A percentile compares a stretch with the other conserved stretches of the same genome.
phyloP scores from a whole-genome alignment of 2,113 vertebrate genomes.

The Procavia capensis region DNA sequence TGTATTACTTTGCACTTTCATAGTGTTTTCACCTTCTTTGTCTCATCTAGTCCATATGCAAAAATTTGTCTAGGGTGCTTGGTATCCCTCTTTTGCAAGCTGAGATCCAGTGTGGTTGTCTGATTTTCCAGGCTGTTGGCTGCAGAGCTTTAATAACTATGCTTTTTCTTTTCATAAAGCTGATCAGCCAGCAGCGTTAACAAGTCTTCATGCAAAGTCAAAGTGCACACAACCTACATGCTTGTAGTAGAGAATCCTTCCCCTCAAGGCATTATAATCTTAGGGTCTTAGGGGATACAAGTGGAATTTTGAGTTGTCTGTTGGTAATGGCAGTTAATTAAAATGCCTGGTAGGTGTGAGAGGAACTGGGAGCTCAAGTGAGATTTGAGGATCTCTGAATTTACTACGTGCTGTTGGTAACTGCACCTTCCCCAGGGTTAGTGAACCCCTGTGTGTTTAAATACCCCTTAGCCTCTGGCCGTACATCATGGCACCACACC shows the following conservation, averaged over 20 bases:
- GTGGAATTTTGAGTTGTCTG: not conserved
- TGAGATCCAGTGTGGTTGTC: not conserved
- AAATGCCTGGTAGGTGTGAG: not conserved
- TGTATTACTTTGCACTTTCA: not conserved
- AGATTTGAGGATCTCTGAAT: not conserved
- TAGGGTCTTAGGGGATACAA: not conserved
- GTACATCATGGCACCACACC: no score
- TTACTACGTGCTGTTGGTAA: not conserved
- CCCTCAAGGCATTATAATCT: not conserved
- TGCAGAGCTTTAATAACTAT: not conserved
- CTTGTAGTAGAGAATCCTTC: not conserved
- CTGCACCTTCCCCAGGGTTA: not conserved
- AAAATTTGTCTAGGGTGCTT: not conserved
- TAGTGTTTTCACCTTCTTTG: not conserved
- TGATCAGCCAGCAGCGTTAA: not conserved
- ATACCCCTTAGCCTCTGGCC: not conserved
- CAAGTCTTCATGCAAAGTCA: not conserved
- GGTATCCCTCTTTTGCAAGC: not conserved
- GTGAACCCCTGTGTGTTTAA: not conserved
- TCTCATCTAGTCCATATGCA: not conserved
- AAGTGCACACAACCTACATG: not conserved
- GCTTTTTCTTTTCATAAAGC: not conserved
- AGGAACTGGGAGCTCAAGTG: not conserved
- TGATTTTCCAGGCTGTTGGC: not conserved
- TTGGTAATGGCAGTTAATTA: not conserved